Base-by-base conservation (phyloP, 2,888 invertebrate genomes). In the Hedychridium roseum region DNA sequence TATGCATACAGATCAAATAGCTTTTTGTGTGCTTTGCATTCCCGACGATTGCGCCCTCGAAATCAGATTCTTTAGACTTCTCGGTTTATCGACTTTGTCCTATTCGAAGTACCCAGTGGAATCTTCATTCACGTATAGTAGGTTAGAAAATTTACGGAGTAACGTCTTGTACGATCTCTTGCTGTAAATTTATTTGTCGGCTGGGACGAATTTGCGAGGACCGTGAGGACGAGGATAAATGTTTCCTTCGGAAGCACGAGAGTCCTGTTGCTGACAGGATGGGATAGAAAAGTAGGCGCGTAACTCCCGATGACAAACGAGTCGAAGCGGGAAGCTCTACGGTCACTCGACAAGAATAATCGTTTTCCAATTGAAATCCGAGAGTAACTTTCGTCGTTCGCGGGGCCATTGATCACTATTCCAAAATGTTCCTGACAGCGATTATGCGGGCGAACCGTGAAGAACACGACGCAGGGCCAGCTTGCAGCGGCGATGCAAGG, bases 281-380 rank as follows among this genome's bases (percentile, higher is more conserved):
- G 16, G 17, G n/a, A 18, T 23, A 14, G 34, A 23, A 17, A 37
- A 38, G 32, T 6, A 18, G n/a, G 26, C 42, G 36, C 12, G 18
- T 36, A 41, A 50, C 36, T 41, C 28, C 17, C 51, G 47, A 56
- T 70, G 70, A 70, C 62, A 70, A 66, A 68, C 63, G 66, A 66
- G 54, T 57, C 36, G 21, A 43, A 54, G 59, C 31, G 37, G 39
- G 43, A 26, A 34, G n/a, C n/a, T n/a, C 42, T 37, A 51, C 52
- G 57, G 73, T 72, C 76, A 74, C 69, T 71, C 66, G 70, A 73
- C 68, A 71, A 71, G 75, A 75, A 70, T 77, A 75, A 77, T 78
- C 75, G 74, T 73, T 77, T 78, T 74, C 67, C 76, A 75, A 78
- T 78, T 74, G 78, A 76, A 78, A 78, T 78, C 68, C 70, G 70